phyloP scores from a whole-genome alignment of 2,113 vertebrate species.

The Emydura subglobosa region DNA sequence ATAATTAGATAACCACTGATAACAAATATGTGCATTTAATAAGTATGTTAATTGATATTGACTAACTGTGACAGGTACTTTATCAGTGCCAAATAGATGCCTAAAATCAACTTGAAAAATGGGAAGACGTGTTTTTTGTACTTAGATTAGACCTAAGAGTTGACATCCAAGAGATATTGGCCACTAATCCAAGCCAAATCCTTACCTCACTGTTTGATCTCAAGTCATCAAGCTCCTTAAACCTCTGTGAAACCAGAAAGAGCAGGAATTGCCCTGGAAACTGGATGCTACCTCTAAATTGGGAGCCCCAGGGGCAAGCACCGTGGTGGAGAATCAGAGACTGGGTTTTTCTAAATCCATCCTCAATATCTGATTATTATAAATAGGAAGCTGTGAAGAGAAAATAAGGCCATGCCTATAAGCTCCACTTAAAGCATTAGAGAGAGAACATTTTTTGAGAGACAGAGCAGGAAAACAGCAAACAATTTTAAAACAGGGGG shows the following conservation, averaged over 20 bases:
- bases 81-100: constrained; percentile 51
- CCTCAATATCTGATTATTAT: not conserved
- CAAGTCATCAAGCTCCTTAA: not conserved
- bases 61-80: constrained; percentile 46
- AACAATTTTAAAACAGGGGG: not conserved
- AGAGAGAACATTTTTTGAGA: not conserved
- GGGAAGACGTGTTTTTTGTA: not conserved
- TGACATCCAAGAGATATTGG: not conserved
- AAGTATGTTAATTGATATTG: constrained; percentile 73
- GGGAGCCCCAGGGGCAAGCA: not conserved
- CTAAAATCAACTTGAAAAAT: not conserved
- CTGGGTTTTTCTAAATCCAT: not conserved
- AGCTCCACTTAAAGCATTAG: not conserved
- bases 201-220: not conserved
- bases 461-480: not conserved
- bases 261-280: not conserved
- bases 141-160: not conserved
- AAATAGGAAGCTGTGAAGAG: not conserved
- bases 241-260: not conserved
- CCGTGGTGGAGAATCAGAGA: not conserved
- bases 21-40: constrained; percentile 34
- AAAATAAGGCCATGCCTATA: not conserved
- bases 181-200: not conserved
- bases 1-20: constrained; percentile 53
- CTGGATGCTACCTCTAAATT: not conserved